Evolutionary conservation across 2,113 vertebrate genomes (phyloP).

Genomic region (Ophiodon elongatus): DNA sequence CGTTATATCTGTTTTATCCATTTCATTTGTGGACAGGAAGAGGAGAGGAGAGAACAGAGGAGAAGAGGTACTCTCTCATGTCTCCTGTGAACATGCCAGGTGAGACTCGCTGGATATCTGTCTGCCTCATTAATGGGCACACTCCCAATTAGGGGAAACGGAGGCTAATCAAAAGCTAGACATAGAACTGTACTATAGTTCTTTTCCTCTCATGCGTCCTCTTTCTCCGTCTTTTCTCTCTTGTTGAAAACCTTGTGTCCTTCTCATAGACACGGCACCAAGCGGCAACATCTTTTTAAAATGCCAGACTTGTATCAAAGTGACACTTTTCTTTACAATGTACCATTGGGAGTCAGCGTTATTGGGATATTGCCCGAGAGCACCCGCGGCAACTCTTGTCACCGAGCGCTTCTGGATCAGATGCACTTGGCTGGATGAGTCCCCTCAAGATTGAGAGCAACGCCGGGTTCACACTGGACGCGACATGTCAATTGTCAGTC

Average conservation of each 20-base stretch:
- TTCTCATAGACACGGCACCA: constrained; percentile 14
- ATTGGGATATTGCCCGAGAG: constrained; percentile 45
- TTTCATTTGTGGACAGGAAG: constrained; percentile 39
- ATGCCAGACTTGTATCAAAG: constrained; percentile 41
- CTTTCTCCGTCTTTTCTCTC: constrained; percentile 19
- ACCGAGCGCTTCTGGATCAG: constrained; percentile 45
- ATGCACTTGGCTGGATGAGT: constrained; percentile 39
- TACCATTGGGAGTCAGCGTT: constrained; percentile 39
- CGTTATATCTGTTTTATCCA: constrained; percentile 65
- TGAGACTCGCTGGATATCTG: constrained; percentile 45
- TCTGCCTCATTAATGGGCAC: constrained; percentile 63
- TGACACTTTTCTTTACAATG: constrained; percentile 33
- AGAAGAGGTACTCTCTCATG: constrained; percentile 15
- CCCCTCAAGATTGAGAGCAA: constrained; percentile 38
- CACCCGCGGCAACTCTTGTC: constrained; percentile 45
- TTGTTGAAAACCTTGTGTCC: neutral
- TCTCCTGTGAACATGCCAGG: constrained; percentile 49
- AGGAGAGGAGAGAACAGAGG: constrained; percentile 17
- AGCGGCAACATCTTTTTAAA: constrained; percentile 15
- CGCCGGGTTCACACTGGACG: no score
- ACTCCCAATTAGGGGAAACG: constrained; percentile 59
- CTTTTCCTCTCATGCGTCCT: constrained; percentile 6
- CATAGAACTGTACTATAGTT: neutral
- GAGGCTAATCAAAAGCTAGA: constrained; percentile 51
- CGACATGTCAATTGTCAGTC: no score